phyloP scores from a whole-genome alignment of 2,113 vertebrate species.

The Petrocephalus microphthalmus region DNA sequence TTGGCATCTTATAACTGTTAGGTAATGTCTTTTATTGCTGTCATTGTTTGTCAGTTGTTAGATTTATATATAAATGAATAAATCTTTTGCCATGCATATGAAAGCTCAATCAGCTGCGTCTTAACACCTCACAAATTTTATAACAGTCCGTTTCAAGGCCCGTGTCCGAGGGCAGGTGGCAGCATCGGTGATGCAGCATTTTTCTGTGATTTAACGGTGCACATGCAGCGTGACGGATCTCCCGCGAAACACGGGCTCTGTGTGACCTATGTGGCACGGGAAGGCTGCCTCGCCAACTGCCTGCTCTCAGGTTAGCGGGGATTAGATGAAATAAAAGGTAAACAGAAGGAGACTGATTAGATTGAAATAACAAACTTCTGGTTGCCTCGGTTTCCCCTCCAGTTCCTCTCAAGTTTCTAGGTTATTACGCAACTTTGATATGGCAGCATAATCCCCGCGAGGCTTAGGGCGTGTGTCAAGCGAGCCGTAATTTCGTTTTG shows the following conservation, averaged over 20 bases:
- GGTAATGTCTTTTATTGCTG: background rate
- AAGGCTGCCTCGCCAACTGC: slow-evolving; percentile 33
- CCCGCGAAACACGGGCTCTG: background rate
- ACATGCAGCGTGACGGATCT: background rate
- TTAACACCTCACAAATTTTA: background rate
- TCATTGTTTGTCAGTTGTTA: background rate
- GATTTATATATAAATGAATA: background rate
- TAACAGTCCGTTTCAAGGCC: background rate
- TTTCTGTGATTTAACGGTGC: background rate
- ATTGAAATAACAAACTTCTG: slow-evolving; percentile 42
- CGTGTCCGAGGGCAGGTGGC: background rate
- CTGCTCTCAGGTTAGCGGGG: slow-evolving; percentile 50
- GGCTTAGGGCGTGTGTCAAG: background rate
- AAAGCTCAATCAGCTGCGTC: background rate
- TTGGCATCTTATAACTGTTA: background rate
- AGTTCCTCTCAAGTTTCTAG: background rate
- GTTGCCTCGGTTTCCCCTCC: slow-evolving; percentile 23
- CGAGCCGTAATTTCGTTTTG: background rate
- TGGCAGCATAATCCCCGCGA: background rate
- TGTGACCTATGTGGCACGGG: background rate
- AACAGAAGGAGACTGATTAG: slow-evolving; percentile 49
- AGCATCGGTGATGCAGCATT: background rate
- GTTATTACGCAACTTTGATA: background rate
- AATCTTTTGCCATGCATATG: background rate
- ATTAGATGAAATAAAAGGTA: slow-evolving; percentile 53